Percentiles rank a stretch among this genome's conserved stretches.
These are phyloP conservation scores for Chitala chitala DNA, from an alignment of 2,113 vertebrate species.

Conservation along the genomic window DNA sequence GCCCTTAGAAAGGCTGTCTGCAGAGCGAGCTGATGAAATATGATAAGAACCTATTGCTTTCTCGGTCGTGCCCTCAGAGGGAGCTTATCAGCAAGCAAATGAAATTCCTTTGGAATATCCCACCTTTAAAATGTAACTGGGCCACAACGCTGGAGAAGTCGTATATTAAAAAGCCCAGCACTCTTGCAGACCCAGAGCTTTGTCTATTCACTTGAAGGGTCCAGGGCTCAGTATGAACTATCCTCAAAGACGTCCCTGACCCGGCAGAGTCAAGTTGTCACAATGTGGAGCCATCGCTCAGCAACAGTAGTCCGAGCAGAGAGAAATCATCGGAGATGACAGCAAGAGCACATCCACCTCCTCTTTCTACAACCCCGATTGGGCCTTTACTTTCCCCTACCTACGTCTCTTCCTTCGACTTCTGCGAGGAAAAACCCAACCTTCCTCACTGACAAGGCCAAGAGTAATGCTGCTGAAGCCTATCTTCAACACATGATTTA, in stretches of 20 bases:
- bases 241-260: neutral
- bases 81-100: slow-evolving; percentile 26
- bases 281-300: neutral
- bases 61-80: slow-evolving; percentile 23
- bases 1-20: slow-evolving; percentile 23
- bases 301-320: neutral
- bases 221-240: no score
- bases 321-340: no score
- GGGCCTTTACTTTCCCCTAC: neutral
- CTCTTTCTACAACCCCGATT: no score
- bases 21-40: slow-evolving; percentile 36
- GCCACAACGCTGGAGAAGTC: slow-evolving; percentile 26
- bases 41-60: slow-evolving; percentile 29
- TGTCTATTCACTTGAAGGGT: no score
- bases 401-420: neutral
- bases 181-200: no score
- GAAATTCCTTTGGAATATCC: slow-evolving; percentile 37
- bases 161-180: no score
- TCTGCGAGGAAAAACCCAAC: neutral
- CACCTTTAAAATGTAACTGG: slow-evolving; percentile 41
- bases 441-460: neutral
- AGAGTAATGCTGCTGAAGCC: neutral
- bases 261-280: neutral
- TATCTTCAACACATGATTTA: slow-evolving; percentile 12
- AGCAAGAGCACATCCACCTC: no score